A percentile compares a stretch with the other conserved stretches of the same genome.
Conservation (phyloP, 1,140 invertebrate species). For the Myzus persicae region DNA sequence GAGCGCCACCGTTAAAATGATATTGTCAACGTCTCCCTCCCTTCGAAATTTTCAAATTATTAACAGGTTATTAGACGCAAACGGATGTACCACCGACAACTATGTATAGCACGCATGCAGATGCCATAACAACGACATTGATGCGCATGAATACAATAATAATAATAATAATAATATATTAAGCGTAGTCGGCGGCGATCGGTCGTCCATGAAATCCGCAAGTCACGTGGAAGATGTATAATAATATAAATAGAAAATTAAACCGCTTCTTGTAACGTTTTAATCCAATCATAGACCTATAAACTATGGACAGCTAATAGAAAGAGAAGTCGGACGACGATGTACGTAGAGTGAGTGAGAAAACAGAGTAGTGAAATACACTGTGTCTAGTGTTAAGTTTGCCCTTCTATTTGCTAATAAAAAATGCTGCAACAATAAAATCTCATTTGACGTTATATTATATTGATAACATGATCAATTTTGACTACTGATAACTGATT, state of each 20-base stretch:
- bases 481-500: no score
- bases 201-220: not conserved
- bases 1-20: not conserved
- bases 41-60: not conserved
- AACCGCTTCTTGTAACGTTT: not conserved
- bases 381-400: no score
- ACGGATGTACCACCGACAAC: no score
- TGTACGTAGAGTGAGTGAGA: no score
- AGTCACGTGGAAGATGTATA: not conserved
- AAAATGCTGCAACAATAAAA: no score
- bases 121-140: not conserved
- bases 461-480: no score
- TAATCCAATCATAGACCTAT: no score
- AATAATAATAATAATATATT: not conserved
- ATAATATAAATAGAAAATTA: not conserved
- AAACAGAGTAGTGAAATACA: no score
- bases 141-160: not conserved
- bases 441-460: no score
- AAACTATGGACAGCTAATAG: no score
- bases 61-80: conserved; percentile 31
- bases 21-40: not conserved
- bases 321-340: no score
- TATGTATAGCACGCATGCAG: not conserved
- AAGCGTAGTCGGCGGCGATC: not conserved
- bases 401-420: no score